Percentiles rank a stretch among this genome's conserved stretches.
phyloP scores from a whole-genome alignment of 2,888 invertebrate genomes.

The Chloroclystis v-ata region DNA sequence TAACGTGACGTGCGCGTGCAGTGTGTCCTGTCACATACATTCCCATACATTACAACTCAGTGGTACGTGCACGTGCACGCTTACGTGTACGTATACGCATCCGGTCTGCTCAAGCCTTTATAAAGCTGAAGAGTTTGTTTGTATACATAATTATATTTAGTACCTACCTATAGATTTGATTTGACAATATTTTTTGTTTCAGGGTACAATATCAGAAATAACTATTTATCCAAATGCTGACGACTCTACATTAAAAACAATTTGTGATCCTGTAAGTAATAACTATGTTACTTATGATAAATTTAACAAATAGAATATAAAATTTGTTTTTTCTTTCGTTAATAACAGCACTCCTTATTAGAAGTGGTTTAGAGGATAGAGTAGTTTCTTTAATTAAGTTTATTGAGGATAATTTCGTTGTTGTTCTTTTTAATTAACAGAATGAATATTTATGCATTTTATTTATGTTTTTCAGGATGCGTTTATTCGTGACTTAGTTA shows the following conservation, averaged over 20 bases:
- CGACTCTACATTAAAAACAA: conserved; percentile 6
- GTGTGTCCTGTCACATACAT: too few species aligned
- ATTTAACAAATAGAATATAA: not conserved
- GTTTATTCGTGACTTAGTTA: conserved; percentile 49
- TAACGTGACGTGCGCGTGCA: too few species aligned
- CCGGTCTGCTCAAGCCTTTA: too few species aligned
- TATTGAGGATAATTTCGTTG: too few species aligned
- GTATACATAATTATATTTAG: too few species aligned
- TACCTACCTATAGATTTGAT: not conserved
- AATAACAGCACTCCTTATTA: conserved; percentile 4
- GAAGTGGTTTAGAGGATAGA: not conserved
- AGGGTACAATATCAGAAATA: conserved; percentile 50
- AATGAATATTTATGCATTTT: conserved; percentile 8
- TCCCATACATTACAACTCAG: too few species aligned
- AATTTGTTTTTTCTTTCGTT: not conserved
- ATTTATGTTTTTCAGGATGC: conserved; percentile 48
- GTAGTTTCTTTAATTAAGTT: too few species aligned
- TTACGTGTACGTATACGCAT: too few species aligned
- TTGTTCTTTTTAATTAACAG: not conserved
- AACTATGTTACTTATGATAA: not conserved
- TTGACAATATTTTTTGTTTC: conserved; percentile 36
- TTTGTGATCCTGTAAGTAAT: conserved; percentile 46
- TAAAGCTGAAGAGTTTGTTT: conserved; percentile 34
- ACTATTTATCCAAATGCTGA: conserved; percentile 37
- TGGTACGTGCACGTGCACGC: too few species aligned